These are phyloP conservation scores for Cynopterus brachyotis DNA, from an alignment of 2,113 vertebrate genomes.

Conservation along the genomic window DNA sequence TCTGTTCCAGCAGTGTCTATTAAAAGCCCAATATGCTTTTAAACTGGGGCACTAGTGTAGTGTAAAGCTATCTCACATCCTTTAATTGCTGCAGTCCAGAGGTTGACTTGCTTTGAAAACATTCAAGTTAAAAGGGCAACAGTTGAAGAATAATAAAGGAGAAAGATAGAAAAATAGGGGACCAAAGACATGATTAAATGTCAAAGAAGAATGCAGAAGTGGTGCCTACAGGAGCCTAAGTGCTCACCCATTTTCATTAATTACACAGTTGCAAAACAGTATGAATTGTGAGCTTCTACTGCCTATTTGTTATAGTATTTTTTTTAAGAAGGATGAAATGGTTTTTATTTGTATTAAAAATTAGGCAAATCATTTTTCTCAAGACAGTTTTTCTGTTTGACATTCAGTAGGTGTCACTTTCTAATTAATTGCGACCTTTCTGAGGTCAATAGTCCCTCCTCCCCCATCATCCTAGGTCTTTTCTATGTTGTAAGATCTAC, in stretches of 20 bases:
- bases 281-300: background rate
- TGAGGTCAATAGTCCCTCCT: background rate
- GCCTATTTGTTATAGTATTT: background rate
- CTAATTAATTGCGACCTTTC: background rate
- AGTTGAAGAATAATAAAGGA: background rate
- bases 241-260: background rate
- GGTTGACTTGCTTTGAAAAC: background rate
- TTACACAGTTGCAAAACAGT: background rate
- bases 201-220: background rate
- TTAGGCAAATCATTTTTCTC: background rate
- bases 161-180: background rate
- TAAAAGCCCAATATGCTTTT: background rate
- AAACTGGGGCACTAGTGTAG: background rate
- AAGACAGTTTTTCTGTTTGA: background rate
- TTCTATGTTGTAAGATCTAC: background rate
- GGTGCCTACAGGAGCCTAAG: background rate
- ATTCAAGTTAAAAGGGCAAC: background rate
- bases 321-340: background rate
- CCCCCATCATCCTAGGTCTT: background rate
- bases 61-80: background rate
- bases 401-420: background rate
- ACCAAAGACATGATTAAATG: background rate
- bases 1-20: background rate
- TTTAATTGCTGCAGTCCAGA: background rate
- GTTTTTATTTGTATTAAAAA: background rate